These are phyloP conservation scores for Rhagonycha lutea DNA, from an alignment of 2,888 invertebrate species.

Conservation along the genomic window DNA sequence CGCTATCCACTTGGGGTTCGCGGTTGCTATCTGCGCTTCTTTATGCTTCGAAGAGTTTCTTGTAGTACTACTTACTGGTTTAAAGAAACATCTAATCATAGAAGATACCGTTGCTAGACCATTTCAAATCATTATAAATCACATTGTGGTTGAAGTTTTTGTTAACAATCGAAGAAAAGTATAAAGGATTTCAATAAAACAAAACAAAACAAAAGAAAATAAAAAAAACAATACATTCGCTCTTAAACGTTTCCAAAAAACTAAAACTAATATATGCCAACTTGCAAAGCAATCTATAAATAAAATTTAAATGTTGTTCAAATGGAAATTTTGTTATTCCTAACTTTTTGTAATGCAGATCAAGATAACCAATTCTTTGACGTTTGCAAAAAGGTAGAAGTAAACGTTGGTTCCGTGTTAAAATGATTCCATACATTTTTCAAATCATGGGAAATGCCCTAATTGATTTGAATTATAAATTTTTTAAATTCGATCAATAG, in stretches of 20 bases:
- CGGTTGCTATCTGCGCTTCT: conserved; percentile 29
- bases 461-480: not conserved
- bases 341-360: not conserved
- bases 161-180: not conserved
- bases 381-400: not conserved
- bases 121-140: conserved; percentile 18
- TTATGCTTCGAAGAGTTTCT: conserved; percentile 22
- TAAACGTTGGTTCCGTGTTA: too few species aligned
- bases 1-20: conserved; percentile 36
- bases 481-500: not conserved
- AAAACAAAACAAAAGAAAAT: not conserved
- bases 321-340: not conserved
- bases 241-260: not conserved
- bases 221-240: not conserved
- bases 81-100: conserved; percentile 19
- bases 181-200: not conserved
- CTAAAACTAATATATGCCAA: not conserved
- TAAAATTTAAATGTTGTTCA: not conserved
- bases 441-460: not conserved
- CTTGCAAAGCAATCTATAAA: not conserved
- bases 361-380: not conserved
- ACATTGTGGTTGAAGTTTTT: conserved; percentile 19
- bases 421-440: too few species aligned
- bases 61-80: conserved; percentile 17
- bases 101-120: conserved; percentile 23